Percentiles rank a stretch among this genome's conserved stretches.
Conservation (phyloP, 1,140 invertebrate species). For the Zaprionus nigranus region DNA sequence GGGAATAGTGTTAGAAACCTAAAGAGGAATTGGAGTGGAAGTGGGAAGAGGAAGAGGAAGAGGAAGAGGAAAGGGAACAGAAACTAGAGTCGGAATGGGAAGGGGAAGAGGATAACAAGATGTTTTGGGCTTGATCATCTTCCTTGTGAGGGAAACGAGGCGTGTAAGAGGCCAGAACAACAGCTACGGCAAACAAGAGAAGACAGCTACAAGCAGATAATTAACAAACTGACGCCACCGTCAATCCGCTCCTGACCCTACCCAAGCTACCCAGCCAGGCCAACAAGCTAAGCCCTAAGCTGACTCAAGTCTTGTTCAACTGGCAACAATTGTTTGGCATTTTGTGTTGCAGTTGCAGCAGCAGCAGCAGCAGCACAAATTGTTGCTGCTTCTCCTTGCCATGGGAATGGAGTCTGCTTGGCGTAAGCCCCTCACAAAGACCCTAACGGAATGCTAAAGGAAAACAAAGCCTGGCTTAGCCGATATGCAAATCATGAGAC, state of each 20-base stretch:
- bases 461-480: not conserved
- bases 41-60: not conserved
- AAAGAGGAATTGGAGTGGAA: not conserved
- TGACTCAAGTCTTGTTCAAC: constrained; percentile 4
- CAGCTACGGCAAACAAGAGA: constrained; percentile 7
- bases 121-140: not conserved
- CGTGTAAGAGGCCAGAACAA: not conserved
- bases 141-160: not conserved
- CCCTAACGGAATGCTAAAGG: not conserved
- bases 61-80: constrained; percentile 1
- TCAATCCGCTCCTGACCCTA: not conserved
- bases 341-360: constrained; percentile 9
- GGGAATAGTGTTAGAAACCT: not conserved
- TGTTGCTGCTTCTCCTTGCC: not conserved
- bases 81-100: not conserved
- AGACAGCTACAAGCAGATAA: constrained; percentile 44
- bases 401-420: not conserved
- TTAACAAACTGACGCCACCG: constrained; percentile 38
- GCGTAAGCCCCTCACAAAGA: not conserved
- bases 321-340: constrained; percentile 7
- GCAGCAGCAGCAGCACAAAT: constrained; percentile 3
- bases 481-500: not conserved
- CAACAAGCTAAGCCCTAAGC: constrained; percentile 10
- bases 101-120: not conserved
- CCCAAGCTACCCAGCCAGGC: not conserved